Conservation (phyloP, 2,113 vertebrate genomes). For the Catharus bicknelli region DNA sequence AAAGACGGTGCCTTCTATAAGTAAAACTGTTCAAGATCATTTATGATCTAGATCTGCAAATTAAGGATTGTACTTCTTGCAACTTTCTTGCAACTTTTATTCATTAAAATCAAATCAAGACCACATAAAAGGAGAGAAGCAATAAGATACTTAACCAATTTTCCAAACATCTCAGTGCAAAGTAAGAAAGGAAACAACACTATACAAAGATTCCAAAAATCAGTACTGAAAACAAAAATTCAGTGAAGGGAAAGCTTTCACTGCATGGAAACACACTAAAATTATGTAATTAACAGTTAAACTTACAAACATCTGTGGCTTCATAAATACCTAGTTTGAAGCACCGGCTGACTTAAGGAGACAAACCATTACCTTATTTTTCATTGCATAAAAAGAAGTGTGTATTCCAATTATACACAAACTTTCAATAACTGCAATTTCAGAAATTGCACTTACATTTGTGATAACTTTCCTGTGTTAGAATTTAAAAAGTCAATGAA, state of each 20-base stretch:
- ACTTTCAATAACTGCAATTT: neutral
- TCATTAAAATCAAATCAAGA: neutral
- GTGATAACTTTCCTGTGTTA: fast-evolving
- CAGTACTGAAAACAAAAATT: neutral
- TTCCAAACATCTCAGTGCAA: neutral
- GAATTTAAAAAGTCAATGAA: neutral
- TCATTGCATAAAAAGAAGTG: neutral
- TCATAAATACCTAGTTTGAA: neutral
- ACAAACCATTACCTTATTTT: neutral
- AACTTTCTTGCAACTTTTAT: slow-evolving; percentile 2
- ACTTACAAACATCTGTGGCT: neutral
- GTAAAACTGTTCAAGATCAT: neutral
- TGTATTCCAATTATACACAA: neutral
- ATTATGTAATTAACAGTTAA: slow-evolving; percentile 11
- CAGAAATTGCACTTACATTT: neutral
- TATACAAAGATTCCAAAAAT: neutral
- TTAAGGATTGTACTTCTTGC: neutral
- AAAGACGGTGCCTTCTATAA: neutral
- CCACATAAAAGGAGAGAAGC: neutral
- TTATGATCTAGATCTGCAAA: neutral
- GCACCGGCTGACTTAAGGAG: neutral
- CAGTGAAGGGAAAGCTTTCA: neutral
- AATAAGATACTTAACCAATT: neutral
- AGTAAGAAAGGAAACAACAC: neutral
- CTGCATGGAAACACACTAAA: neutral